Conservation (phyloP, 2,797 vertebrate species). For the Parotocinclus haroldoi region DNA sequence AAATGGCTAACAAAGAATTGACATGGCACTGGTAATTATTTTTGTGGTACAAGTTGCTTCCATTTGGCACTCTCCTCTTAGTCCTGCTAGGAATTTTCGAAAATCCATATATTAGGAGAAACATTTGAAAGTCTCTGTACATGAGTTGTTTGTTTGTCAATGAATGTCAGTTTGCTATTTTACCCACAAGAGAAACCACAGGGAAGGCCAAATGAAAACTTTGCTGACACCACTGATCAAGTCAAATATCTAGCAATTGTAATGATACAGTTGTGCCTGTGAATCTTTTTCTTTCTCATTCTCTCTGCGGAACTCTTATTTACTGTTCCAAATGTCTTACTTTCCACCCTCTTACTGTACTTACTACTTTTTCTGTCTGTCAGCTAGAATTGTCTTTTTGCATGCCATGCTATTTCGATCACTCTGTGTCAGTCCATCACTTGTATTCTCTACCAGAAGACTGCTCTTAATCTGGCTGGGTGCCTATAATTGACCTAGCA, state of each 20-base stretch:
- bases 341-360: background rate
- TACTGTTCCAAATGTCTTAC: background rate
- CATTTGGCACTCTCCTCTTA: conserved; percentile 33
- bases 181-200: conserved; percentile 16
- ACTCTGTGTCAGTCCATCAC: conserved; percentile 3
- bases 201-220: conserved; percentile 30
- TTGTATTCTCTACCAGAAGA: conserved; percentile 5
- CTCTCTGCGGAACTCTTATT: conserved; percentile 4
- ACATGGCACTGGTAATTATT: conserved; percentile 56
- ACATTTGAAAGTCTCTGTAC: conserved; percentile 14
- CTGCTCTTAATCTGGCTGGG: conserved; percentile 45
- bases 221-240: conserved; percentile 10
- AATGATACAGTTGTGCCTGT: conserved; percentile 2
- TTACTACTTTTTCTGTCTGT: background rate
- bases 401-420: background rate
- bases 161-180: conserved; percentile 42
- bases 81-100: conserved; percentile 19
- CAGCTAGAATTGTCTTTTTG: background rate
- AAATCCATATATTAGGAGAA: conserved; percentile 10
- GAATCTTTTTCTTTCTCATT: background rate
- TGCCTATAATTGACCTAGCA: conserved; percentile 27
- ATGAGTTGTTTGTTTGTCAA: conserved; percentile 25
- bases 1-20: conserved; percentile 38
- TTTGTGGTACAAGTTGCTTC: conserved; percentile 43
- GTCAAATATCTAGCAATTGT: conserved; percentile 13